phyloP scores from a whole-genome alignment of 2,888 invertebrate species.

The Chrysolina haemoptera region DNA sequence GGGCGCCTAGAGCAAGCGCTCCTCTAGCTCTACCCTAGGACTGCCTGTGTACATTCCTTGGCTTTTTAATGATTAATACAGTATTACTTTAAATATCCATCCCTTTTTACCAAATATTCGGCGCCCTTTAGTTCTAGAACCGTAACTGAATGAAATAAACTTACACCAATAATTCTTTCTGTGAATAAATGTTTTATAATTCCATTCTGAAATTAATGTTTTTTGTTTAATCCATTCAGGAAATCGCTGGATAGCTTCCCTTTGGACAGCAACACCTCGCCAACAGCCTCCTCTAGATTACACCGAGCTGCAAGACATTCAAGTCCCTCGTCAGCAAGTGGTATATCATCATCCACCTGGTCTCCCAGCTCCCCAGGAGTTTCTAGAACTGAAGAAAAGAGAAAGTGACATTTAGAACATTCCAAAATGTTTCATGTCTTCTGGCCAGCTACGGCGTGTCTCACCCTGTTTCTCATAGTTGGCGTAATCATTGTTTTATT shows the following conservation, averaged over 20 bases:
- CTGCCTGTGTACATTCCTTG: too few species aligned
- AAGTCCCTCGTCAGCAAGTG: slow-evolving; percentile 64
- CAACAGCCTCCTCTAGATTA: slow-evolving; percentile 87
- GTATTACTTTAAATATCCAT: too few species aligned
- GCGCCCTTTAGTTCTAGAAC: too few species aligned
- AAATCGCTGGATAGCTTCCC: slow-evolving; percentile 87
- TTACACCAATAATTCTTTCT: too few species aligned
- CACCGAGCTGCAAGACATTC: slow-evolving; percentile 77
- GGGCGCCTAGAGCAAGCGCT: too few species aligned
- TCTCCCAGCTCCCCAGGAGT: slow-evolving; percentile 64
- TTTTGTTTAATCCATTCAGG: slow-evolving; percentile 70
- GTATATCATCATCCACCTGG: slow-evolving; percentile 66
- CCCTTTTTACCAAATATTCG: too few species aligned
- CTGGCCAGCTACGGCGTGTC: slow-evolving; percentile 83
- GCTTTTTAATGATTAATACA: too few species aligned
- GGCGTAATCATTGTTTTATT: slow-evolving; percentile 83
- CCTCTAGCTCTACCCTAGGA: too few species aligned
- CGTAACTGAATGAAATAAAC: too few species aligned
- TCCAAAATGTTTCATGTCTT: slow-evolving; percentile 76
- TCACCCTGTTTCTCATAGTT: slow-evolving; percentile 81
- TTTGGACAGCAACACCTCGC: slow-evolving; percentile 89
- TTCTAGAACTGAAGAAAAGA: slow-evolving; percentile 74
- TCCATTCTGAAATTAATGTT: too few species aligned
- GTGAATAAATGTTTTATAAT: too few species aligned
- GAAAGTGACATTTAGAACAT: slow-evolving; percentile 82